phyloP scores from a whole-genome alignment of 2,888 invertebrate genomes.

The Lasioglossum pauxillum region DNA sequence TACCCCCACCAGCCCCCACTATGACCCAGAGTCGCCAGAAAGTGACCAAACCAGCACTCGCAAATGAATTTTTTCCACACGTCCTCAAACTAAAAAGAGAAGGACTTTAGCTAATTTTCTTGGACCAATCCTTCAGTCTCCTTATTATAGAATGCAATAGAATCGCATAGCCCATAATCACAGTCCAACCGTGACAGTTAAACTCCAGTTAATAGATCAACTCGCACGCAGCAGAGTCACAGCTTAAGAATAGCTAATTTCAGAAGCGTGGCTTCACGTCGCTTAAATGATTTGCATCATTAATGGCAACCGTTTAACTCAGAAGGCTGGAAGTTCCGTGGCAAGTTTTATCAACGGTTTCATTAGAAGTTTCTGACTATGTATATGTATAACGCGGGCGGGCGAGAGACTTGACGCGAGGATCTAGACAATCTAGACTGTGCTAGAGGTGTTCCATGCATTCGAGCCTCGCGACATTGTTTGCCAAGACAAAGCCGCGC shows the following conservation, averaged over 20 bases:
- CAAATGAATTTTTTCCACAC: too few relatives aligned
- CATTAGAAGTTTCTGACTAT: conserved; percentile 18
- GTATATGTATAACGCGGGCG: conserved; percentile 1
- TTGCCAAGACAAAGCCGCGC: conserved; percentile 44
- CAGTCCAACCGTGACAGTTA: not conserved
- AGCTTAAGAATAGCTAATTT: conserved; percentile 1
- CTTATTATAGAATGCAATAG: too few relatives aligned
- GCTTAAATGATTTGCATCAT: conserved; percentile 19
- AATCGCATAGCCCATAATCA: not conserved
- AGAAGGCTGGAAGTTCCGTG: conserved; percentile 8
- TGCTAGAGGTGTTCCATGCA: not conserved
- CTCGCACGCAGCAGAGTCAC: not conserved
- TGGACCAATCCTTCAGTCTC: too few relatives aligned
- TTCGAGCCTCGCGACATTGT: conserved; percentile 21
- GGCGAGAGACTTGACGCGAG: conserved; percentile 15
- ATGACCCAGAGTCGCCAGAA: too few relatives aligned
- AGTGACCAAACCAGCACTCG: too few relatives aligned
- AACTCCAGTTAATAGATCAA: not conserved
- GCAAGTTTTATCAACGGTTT: conserved; percentile 32
- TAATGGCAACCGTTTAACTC: not conserved
- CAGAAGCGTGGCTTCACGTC: not conserved
- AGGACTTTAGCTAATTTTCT: too few relatives aligned
- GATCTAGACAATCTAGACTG: conserved; percentile 5
- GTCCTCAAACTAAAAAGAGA: too few relatives aligned
- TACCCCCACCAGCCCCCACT: too few relatives aligned